These are phyloP conservation scores for Eulithis testata DNA, from an alignment of 2,888 invertebrate genomes.

Conservation along the genomic window DNA sequence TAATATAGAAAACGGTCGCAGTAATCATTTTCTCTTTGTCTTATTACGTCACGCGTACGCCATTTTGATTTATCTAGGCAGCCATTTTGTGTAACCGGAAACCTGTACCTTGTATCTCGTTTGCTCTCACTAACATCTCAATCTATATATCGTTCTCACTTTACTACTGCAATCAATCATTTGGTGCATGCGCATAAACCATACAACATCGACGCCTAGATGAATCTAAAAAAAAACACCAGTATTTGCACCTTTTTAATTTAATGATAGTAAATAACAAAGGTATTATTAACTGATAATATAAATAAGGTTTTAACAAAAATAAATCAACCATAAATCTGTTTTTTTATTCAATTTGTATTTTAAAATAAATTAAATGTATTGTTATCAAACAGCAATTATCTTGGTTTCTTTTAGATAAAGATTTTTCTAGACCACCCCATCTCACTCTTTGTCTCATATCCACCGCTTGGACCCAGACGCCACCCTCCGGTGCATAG, in stretches of 20 bases:
- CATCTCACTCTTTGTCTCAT: neutral
- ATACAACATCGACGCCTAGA: neutral
- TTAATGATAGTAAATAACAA: too few species aligned
- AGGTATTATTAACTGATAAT: too few species aligned
- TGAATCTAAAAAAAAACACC: neutral
- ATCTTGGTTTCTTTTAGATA: neutral
- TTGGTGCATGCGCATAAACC: conserved; percentile 13
- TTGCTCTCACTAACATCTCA: neutral
- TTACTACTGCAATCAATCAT: conserved; percentile 14
- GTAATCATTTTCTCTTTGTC: neutral
- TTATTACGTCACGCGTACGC: neutral
- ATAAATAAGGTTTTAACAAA: too few species aligned
- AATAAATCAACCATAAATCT: too few species aligned
- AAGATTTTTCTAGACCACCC: neutral
- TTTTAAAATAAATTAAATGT: too few species aligned
- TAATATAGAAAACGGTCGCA: neutral
- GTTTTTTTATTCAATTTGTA: too few species aligned
- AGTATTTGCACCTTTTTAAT: too few species aligned
- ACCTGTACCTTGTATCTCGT: neutral
- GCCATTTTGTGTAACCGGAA: too few species aligned
- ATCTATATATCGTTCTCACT: conserved; percentile 4
- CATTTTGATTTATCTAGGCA: conserved; percentile 9
- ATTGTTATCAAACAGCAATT: too few species aligned
- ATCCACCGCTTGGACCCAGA: neutral
- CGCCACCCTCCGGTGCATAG: conserved; percentile 38